phyloP scores from a whole-genome alignment of 2,797 vertebrate genomes.

The Zalophus californianus region DNA sequence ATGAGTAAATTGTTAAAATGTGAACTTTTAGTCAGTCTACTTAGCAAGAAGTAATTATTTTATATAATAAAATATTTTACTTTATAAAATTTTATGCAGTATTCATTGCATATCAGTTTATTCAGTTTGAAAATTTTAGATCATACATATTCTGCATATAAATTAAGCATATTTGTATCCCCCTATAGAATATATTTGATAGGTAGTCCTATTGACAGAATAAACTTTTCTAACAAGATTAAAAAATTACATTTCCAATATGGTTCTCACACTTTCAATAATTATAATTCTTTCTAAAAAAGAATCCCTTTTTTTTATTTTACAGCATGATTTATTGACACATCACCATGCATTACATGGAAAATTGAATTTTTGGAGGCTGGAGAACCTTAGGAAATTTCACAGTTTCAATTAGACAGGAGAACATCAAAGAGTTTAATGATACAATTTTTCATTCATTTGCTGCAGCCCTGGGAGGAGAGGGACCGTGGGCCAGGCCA shows the following conservation, averaged over 20 bases:
- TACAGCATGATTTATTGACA: conserved; percentile 87
- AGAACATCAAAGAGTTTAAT: conserved; percentile 77
- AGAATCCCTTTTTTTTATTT: conserved; percentile 82
- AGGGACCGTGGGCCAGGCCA: conserved; percentile 49
- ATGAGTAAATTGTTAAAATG: background rate
- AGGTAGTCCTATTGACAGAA: background rate
- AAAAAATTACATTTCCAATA: background rate
- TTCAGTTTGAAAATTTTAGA: conserved; percentile 44
- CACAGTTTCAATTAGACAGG: conserved; percentile 83
- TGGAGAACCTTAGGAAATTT: conserved; percentile 85
- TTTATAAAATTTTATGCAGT: background rate
- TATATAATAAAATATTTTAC: background rate
- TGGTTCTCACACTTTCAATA: background rate
- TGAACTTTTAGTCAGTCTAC: background rate
- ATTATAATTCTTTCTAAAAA: background rate
- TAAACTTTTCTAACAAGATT: background rate
- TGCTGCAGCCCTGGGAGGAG: conserved; percentile 53
- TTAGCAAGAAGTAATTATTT: background rate
- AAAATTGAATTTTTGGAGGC: conserved; percentile 85
- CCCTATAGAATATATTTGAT: background rate
- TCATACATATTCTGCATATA: background rate
- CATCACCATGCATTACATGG: conserved; percentile 82
- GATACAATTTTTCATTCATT: conserved; percentile 77
- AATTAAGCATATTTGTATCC: conserved; percentile 1
- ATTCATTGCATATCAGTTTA: background rate